These are phyloP conservation scores for Beris chalybata DNA, from an alignment of 2,888 invertebrate species.

Conservation along the genomic window DNA sequence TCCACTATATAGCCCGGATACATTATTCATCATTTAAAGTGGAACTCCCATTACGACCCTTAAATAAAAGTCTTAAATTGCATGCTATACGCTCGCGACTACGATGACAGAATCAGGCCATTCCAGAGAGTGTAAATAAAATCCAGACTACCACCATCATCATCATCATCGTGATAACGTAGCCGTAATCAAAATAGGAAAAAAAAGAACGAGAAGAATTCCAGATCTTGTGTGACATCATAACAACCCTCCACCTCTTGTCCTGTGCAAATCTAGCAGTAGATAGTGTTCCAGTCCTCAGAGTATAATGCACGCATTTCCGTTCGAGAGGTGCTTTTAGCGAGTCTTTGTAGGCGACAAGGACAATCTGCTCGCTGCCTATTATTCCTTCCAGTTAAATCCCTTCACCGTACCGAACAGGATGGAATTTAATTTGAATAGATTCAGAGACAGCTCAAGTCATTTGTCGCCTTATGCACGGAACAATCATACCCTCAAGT, in stretches of 20 bases:
- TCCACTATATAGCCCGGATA: conserved; percentile 22
- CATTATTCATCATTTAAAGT: conserved; percentile 39
- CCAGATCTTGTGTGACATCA: too few relatives aligned
- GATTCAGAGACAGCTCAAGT: conserved; percentile 8
- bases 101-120: too few relatives aligned
- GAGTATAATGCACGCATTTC: too few relatives aligned
- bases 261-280: too few relatives aligned
- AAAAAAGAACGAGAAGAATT: too few relatives aligned
- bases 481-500: background rate
- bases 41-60: conserved; percentile 31
- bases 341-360: too few relatives aligned
- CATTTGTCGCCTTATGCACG: conserved; percentile 10
- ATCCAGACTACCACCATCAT: background rate
- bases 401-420: background rate
- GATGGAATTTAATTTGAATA: conserved; percentile 21
- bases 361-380: too few relatives aligned
- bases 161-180: background rate
- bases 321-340: too few relatives aligned
- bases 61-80: conserved; percentile 33
- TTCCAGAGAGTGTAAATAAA: background rate
- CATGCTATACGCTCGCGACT: conserved; percentile 15
- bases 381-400: too few relatives aligned
- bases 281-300: too few relatives aligned
- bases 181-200: too few relatives aligned
- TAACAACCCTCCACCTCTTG: too few relatives aligned